Evolutionary conservation across 37 sponge, comb jelly and placozoan genomes (phyloP), one percentile per base, ranked within the genome.

Genomic region (Halisarca cf. caerulea): DNA sequence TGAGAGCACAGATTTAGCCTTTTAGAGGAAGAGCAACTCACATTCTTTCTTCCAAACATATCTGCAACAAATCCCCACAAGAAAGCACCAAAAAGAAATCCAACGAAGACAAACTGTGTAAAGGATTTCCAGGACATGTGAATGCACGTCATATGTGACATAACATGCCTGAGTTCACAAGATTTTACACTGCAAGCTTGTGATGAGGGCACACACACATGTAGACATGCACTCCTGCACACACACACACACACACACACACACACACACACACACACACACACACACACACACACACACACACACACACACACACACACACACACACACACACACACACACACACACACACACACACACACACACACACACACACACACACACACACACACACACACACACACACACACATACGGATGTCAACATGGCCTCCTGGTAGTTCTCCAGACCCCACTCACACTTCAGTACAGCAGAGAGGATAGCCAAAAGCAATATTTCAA

Each of bases 81-180:
- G 11, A 85, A n/a, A 40, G 82, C 82, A 21, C 94, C 94, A 81
- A 90, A 30, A 21, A 93, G 59, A 33, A 90, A 84, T 42, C 94
- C 94, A 59, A 86, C 64, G 73, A 93, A 93, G n/a, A 93, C 88
- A 25, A 93, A 57, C 92, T 90, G 38, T 0, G 15, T 7, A 62
- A 62, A n/a, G n/a, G 14, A 55, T 4, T 62, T 15, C 4, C 18
- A 20, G 7, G 64, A 20, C 64, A 15, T 20, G 9, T 20, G 6
- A 15, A n/a, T n/a, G n/a, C n/a, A n/a, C n/a, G n/a, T n/a, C n/a
- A n/a, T n/a, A 62, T 62, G 6, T 62, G 64, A 15, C 64, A 20
- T 7, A 6, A 23, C 25, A 20, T 20, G n/a, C 64, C 6, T 7
- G 64, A 5, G 6, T 8, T 23, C n/a, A 62, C 18, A 15, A 62